Base-by-base conservation (phyloP, 2,113 vertebrate genomes). In the Sturnira hondurensis region DNA sequence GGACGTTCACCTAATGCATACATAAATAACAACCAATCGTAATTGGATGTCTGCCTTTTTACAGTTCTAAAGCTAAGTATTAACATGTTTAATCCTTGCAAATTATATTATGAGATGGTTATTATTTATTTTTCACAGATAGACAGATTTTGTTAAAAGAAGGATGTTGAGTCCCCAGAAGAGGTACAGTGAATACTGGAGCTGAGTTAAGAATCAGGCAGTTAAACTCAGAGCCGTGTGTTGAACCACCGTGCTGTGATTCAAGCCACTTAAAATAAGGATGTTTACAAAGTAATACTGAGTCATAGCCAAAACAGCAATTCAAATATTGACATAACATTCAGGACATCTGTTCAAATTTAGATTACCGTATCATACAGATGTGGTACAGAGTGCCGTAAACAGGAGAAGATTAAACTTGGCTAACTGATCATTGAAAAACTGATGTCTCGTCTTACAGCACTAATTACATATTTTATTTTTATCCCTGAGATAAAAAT, bases 211-310 rank as follows among this genome's bases (percentile, higher is more conserved):
- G 31, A 94, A 88, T 82, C 50, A 90, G 41, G 52, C 13, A 86
- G 15, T 74, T 77, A 93, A 95, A 71, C 14, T 56, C 22, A 74
- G 33, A 95, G 43, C 22, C 86, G 47, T 33, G 28, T 73, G 38
- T 89, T 94, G 88, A 95, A 91, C 58, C 67, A 82, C 43, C 61
- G 71, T 24, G 36, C n/a, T 12, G 6, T 76, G 54, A 88, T 93
- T 94, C 77, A 94, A 92, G 56, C 9, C 81, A 84, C 90, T 95
- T 89, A 65, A 94, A 95, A 90, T 76, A 85, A 86, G 22, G 14
- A 80, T 95, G 97, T 94, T 96, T 94, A 94, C 84, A 84, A 58
- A 93, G 41, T 65, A 91, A 94, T 94, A 94, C 24, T 89, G 86
- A 94, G 65, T 78, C 67, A 63, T 61, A 86, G 11, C 24, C 70